These are phyloP conservation scores for Bacillus rossius DNA, from an alignment of 1,140 invertebrate genomes.

Conservation along the genomic window DNA sequence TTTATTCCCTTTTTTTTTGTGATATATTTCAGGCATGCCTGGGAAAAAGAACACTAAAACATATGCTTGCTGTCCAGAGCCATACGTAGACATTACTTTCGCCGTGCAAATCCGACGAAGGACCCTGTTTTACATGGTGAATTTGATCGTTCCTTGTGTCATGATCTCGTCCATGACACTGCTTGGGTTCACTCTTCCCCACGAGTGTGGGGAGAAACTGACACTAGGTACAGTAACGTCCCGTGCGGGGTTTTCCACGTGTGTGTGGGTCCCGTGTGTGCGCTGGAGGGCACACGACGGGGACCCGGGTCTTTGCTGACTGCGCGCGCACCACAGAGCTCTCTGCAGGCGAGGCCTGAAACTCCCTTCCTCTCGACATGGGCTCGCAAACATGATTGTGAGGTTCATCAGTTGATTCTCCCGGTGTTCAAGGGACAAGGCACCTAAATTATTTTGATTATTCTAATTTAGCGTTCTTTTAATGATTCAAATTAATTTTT, in stretches of 20 bases:
- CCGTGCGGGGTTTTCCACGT: constrained; percentile 20
- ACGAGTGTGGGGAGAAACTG: constrained; percentile 64
- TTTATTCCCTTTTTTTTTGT: constrained; percentile 23
- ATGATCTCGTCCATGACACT: constrained; percentile 62
- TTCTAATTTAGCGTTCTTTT: too few relatives aligned
- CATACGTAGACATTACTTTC: constrained; percentile 63
- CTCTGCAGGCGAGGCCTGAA: too few relatives aligned
- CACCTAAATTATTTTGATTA: too few relatives aligned
- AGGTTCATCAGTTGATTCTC: too few relatives aligned
- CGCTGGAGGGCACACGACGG: too few relatives aligned
- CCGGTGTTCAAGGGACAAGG: too few relatives aligned
- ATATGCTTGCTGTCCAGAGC: constrained; percentile 50
- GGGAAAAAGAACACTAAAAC: constrained; percentile 41
- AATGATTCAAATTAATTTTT: too few relatives aligned
- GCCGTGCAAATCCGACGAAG: constrained; percentile 55
- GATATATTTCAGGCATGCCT: constrained; percentile 41
- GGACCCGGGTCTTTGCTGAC: too few relatives aligned
- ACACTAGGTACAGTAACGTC: constrained; percentile 50
- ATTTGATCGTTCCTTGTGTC: constrained; percentile 64
- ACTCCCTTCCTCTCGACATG: too few relatives aligned
- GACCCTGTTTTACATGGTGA: constrained; percentile 64
- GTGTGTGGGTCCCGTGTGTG: not conserved
- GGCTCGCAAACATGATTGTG: too few relatives aligned
- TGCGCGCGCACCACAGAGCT: too few relatives aligned
- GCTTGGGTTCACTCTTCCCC: constrained; percentile 60